A percentile compares a stretch with the other conserved stretches of the same genome.
Conservation (phyloP, 1,140 invertebrate species). For the Stegodyphus dumicola region DNA sequence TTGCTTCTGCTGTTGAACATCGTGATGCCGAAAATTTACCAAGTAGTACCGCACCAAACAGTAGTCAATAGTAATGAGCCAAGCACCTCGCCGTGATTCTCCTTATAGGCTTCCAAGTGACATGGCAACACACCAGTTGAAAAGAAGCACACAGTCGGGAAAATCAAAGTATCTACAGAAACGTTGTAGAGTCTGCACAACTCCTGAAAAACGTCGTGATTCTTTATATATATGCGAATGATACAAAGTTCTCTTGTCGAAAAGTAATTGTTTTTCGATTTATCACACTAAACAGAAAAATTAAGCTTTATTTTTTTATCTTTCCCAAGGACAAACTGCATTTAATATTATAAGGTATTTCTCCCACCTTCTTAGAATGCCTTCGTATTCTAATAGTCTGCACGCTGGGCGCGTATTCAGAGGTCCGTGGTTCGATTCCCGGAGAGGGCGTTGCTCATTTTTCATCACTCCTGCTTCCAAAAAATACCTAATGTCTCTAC, state of each 20-base stretch:
- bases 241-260: not conserved
- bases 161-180: conserved; percentile 5
- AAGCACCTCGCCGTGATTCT: not conserved
- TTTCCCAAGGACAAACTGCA: not conserved
- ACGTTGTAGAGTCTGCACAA: conserved; percentile 12
- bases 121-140: not conserved
- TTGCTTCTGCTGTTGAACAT: not conserved
- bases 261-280: not conserved
- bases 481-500: too few relatives aligned
- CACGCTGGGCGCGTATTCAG: too few relatives aligned
- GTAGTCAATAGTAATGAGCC: not conserved
- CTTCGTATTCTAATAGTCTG: too few relatives aligned
- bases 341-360: conserved; percentile 7
- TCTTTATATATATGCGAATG: not conserved
- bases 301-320: not conserved
- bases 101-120: conserved; percentile 10
- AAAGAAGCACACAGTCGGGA: conserved; percentile 1
- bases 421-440: too few relatives aligned
- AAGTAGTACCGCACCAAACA: not conserved
- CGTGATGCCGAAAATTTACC: not conserved
- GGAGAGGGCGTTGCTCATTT: too few relatives aligned
- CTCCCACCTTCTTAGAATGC: too few relatives aligned
- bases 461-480: too few relatives aligned
- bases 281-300: conserved; percentile 12
- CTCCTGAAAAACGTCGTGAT: not conserved